These are phyloP conservation scores for Bombus polaris DNA, from an alignment of 1,140 invertebrate species.

Conservation along the genomic window DNA sequence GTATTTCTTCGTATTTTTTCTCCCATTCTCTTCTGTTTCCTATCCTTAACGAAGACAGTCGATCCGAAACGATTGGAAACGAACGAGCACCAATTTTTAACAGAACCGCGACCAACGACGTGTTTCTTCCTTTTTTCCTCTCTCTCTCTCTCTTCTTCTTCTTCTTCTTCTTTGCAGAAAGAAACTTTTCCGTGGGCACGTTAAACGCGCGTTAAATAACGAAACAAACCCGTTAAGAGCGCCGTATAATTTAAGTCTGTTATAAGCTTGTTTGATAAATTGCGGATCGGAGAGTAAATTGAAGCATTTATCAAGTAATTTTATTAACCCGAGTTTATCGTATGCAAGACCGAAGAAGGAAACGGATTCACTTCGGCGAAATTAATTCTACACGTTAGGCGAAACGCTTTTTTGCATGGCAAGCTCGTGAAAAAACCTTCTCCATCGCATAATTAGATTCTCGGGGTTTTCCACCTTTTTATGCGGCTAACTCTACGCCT, in stretches of 20 bases:
- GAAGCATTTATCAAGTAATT: neutral
- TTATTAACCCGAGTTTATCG: neutral
- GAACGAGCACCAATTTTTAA: neutral
- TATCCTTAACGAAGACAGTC: neutral
- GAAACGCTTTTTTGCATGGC: neutral
- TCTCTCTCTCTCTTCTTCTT: too few relatives aligned
- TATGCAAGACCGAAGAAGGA: neutral
- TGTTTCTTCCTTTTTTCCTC: too few relatives aligned
- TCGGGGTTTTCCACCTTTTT: neutral
- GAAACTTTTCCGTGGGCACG: neutral
- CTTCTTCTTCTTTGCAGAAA: neutral
- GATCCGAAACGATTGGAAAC: neutral
- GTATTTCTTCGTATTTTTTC: neutral
- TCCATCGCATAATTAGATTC: neutral
- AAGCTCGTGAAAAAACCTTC: neutral
- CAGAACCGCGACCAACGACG: neutral
- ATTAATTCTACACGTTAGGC: neutral
- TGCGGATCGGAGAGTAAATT: neutral
- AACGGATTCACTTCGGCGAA: neutral
- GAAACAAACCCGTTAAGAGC: neutral
- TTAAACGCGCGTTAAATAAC: neutral
- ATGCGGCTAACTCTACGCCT: neutral
- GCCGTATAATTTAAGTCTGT: neutral
- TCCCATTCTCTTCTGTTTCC: neutral
- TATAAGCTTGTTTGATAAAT: neutral